Base-by-base conservation (phyloP, 2,113 vertebrate species). In the Dunckerocampus dactyliophorus region DNA sequence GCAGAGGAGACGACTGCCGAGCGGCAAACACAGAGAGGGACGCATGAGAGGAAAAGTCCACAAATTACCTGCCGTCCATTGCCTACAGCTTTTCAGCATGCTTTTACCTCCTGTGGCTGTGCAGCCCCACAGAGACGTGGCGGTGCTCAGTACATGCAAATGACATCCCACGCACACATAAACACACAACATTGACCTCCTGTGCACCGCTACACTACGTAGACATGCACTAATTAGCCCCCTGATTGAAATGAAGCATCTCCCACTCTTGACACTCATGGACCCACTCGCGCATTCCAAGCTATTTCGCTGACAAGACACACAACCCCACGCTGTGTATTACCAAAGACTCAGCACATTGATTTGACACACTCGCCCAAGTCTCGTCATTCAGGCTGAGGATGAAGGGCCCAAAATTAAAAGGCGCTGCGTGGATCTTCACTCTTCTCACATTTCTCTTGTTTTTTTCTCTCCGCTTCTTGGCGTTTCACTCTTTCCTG, bases 401-500 rank as follows among this genome's bases (percentile, higher is more conserved):
- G 77, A 77, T 80, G 71, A 82, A 81, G 79, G 69, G 62, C 56
- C 16, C 14, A 13, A 52, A 82, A 82, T 77, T 69, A 76, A 82
- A 77, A 74, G 62, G 47, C 68, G 65, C 22, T 39, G 59, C 68
- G 19, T 72, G 74, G 51, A 16, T 67, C 71, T 56, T 12, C 52
- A 49, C 55, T 65, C 47, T 62, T 47, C 48, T 61, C 65, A 58
- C 57, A 63, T n/a, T n/a, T n/a, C n/a, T n/a, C n/a, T n/a, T n/a
- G n/a, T n/a, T 28, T 28, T 28, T 70, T 21, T 31, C 21, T 47
- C 39, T 54, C 48, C 58, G 21, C 50, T 64, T 64, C 42, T 31
- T 70, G n/a, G 19, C 39, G 22, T 61, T 62, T 59, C 34, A 12
- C 17, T 62, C 39, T 28, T 21, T 28, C 24, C 50, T 47, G 34